These are phyloP conservation scores for Caenorhabditis virilis DNA, from an alignment of 2,888 invertebrate species.

Conservation along the genomic window DNA sequence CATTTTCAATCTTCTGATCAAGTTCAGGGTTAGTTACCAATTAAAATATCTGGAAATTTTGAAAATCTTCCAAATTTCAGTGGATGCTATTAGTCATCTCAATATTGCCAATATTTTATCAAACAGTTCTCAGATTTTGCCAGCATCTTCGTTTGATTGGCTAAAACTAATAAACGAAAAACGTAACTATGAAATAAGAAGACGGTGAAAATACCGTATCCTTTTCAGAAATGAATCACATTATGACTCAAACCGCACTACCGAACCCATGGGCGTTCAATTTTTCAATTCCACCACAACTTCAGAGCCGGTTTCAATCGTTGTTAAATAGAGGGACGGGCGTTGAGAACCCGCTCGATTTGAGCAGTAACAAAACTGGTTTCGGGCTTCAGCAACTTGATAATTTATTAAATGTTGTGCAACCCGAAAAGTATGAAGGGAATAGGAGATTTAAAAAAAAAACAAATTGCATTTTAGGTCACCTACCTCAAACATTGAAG, in stretches of 20 bases:
- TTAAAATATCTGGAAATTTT: too few species aligned
- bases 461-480: neutral
- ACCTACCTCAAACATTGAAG: neutral
- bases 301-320: conserved; percentile 18
- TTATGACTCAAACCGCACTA: neutral
- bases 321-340: neutral
- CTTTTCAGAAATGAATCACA: neutral
- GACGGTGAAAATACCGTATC: conserved; percentile 5
- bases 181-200: conserved; percentile 9
- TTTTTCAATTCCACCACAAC: conserved; percentile 26
- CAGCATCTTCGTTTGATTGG: conserved; percentile 14
- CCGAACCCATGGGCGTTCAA: conserved; percentile 31
- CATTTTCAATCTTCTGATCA: too few species aligned
- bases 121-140: conserved; percentile 11
- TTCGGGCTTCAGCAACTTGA: conserved; percentile 1
- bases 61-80: too few species aligned
- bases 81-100: conserved; percentile 21
- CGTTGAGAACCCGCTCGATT: conserved; percentile 30
- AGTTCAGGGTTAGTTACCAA: too few species aligned
- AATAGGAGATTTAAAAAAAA: too few species aligned
- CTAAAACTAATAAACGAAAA: conserved; percentile 8
- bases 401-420: conserved; percentile 16
- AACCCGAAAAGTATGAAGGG: conserved; percentile 20
- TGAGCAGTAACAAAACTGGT: conserved; percentile 27
- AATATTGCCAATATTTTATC: conserved; percentile 26